These are phyloP conservation scores for Ptychochromis oligacanthus DNA, from an alignment of 2,113 vertebrate species.

Conservation along the genomic window DNA sequence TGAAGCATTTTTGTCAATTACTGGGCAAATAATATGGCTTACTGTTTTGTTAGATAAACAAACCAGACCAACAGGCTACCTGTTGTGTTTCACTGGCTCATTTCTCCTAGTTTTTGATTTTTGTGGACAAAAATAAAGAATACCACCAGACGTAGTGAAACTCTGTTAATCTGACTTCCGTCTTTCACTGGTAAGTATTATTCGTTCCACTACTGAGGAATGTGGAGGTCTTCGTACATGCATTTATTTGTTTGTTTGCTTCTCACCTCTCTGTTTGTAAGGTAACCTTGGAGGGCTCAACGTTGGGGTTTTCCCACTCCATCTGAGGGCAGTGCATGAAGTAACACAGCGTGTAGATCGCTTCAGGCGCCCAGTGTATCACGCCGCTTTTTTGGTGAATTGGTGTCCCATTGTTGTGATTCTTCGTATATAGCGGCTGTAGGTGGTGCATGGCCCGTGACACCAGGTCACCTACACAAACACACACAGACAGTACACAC, in stretches of 20 bases:
- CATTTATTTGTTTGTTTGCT: background rate
- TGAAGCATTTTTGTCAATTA: too few relatives aligned
- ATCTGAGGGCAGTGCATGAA: conserved; percentile 99
- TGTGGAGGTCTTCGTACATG: background rate
- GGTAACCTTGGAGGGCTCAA: conserved; percentile 94
- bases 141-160: background rate
- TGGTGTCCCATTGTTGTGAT: conserved; percentile 89
- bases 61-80: background rate
- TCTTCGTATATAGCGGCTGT: conserved; percentile 91
- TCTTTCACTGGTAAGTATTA: background rate
- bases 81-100: background rate
- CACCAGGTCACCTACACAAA: conserved; percentile 90
- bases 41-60: too few relatives aligned
- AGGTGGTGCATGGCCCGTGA: conserved; percentile 96
- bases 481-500: background rate
- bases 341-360: conserved; percentile 97
- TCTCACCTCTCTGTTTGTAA: conserved; percentile 92
- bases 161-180: background rate
- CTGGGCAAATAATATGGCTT: background rate
- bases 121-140: too few relatives aligned
- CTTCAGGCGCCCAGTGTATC: conserved; percentile 94
- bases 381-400: conserved; percentile 87
- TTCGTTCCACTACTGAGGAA: background rate
- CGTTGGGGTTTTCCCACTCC: conserved; percentile 98
- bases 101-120: background rate